Percentiles rank a stretch among this genome's conserved stretches.
These are phyloP conservation scores for Meriones psammophilus DNA, from an alignment of 2,797 vertebrate genomes.

Conservation along the genomic window DNA sequence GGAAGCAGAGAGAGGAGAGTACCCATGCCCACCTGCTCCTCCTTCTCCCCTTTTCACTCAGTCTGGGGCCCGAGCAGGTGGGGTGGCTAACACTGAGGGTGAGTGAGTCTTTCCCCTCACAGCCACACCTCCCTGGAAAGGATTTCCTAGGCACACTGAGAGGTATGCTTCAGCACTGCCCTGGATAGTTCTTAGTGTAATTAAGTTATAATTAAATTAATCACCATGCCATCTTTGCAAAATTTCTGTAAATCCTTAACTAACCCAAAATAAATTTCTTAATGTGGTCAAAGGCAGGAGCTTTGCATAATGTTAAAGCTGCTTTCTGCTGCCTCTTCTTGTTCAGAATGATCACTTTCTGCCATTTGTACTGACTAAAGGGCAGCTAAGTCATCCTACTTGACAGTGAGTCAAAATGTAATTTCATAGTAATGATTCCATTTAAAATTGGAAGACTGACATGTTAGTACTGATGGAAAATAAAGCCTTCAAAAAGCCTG, in stretches of 20 bases:
- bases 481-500: background rate
- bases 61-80: background rate
- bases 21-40: background rate
- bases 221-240: background rate
- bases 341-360: background rate
- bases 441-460: background rate
- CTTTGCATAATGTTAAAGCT: background rate
- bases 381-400: background rate
- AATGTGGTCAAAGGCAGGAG: background rate
- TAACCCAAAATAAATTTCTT: background rate
- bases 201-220: background rate
- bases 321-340: background rate
- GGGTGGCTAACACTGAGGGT: background rate
- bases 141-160: background rate
- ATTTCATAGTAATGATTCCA: constrained; percentile 2
- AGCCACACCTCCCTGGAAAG: background rate
- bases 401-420: constrained; percentile 21
- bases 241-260: constrained; percentile 5
- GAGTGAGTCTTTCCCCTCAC: background rate
- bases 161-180: background rate
- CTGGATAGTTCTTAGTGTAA: background rate
- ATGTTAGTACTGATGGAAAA: background rate
- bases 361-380: constrained; percentile 25
- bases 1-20: background rate
- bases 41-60: background rate